Base-by-base conservation (phyloP, 2,113 vertebrate genomes). In the Scomber colias region DNA sequence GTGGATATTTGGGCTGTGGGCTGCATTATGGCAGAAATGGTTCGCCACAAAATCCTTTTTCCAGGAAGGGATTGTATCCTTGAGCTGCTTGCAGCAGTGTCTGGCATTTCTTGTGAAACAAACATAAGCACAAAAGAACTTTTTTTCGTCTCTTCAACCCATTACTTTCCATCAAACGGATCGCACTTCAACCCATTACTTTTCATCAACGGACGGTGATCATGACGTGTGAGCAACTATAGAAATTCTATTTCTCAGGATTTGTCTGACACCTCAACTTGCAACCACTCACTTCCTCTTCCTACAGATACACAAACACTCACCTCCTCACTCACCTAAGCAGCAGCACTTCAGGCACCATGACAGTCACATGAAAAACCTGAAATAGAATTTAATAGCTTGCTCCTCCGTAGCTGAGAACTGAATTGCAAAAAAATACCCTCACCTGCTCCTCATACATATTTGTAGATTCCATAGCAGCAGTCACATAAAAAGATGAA, bases 1-100 rank as follows among this genome's bases (percentile, higher is more conserved):
- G 98, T 99, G 97, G 98, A 99, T 96, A 97, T 99, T 94, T 99
- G 97, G 97, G 98, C 97, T 96, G 97, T 99, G 94, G 97, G 97
- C 96, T 99, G 97, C 96, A 98, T 98, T 95, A 97, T 99, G 97
- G 98, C 97, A 93, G 95, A 96, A 96, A 96, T 96, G 95, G 95
- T 96, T 88, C 95, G 95, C 91, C 96, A 96, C 93, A 96, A 96
- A 95, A 96, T 96, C 94, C 95, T 96, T 92, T 96, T 96, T 89
- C 96, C 96, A 71, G 96, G 96, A 92, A 95, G 95, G 93, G 96
- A 96, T 94, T 96, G 96, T 96, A 96, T 96, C 96, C 96, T 96
- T 96, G 89, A 89, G 83, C 91, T 91, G 90, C 92, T 92, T 87
- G 87, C 87, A 93, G 91, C 87, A 68, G 81, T 89, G 87, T 79